phyloP scores from a whole-genome alignment of 1,140 invertebrate genomes.

The Centruroides vittatus region DNA sequence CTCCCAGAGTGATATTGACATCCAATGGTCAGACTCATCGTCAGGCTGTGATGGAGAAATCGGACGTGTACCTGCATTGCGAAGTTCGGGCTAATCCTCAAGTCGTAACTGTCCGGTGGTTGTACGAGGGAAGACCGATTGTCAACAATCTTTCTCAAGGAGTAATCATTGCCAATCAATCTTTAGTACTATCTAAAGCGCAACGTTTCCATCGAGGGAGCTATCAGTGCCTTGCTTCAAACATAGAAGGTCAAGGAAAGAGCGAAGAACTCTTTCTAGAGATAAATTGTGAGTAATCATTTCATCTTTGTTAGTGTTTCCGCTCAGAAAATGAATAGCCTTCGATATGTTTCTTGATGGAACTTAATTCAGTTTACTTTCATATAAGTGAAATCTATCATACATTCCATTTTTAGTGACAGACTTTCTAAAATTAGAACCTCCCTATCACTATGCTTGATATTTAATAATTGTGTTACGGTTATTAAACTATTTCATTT shows the following conservation, averaged over 20 bases:
- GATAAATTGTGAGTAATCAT: slow-evolving; percentile 63
- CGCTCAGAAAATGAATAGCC: not conserved
- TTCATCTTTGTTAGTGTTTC: too few relatives aligned
- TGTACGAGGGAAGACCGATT: slow-evolving; percentile 10
- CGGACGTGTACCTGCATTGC: slow-evolving; percentile 79
- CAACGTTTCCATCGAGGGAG: slow-evolving; percentile 20
- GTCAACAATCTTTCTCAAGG: slow-evolving; percentile 49
- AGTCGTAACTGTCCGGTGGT: slow-evolving; percentile 8
- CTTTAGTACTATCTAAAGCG: slow-evolving; percentile 25
- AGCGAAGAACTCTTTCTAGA: slow-evolving; percentile 66
- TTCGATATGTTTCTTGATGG: too few relatives aligned
- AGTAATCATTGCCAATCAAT: slow-evolving; percentile 62
- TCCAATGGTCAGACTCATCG: slow-evolving; percentile 10
- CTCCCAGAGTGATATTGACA: slow-evolving; percentile 10
- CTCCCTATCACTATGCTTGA: too few relatives aligned
- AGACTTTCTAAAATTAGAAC: too few relatives aligned
- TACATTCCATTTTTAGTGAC: too few relatives aligned
- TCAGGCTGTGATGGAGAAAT: slow-evolving; percentile 36
- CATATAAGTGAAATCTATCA: too few relatives aligned
- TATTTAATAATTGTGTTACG: too few relatives aligned
- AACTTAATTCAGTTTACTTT: too few relatives aligned
- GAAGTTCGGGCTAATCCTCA: slow-evolving; percentile 16
- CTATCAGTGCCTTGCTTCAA: slow-evolving; percentile 78
- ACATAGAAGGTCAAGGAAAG: slow-evolving; percentile 73
- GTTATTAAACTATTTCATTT: too few relatives aligned